Evolutionary conservation across 2,113 vertebrate species (phyloP).

Genomic region (Myotis lucifugus): DNA sequence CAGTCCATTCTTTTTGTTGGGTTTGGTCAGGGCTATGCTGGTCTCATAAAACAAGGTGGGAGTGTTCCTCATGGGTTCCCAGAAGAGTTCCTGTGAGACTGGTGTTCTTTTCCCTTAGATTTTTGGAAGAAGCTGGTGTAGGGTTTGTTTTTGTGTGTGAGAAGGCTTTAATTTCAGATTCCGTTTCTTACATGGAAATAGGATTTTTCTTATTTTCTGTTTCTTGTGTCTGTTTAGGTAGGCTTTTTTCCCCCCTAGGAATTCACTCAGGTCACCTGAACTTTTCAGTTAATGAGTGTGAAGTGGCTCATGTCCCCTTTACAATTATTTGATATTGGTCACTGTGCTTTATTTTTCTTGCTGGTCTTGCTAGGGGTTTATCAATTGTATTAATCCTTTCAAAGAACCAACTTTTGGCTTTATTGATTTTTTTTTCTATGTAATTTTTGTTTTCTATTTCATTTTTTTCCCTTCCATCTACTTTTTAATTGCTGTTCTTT

Average conservation of each 20-base stretch:
- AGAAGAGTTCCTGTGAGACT: background rate
- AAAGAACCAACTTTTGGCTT: background rate
- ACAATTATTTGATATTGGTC: background rate
- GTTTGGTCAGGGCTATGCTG: background rate
- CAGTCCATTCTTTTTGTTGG: background rate
- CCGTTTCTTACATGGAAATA: background rate
- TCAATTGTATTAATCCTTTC: background rate
- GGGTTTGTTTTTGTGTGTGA: background rate
- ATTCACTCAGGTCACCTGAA: background rate
- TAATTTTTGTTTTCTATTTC: background rate
- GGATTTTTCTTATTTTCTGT: background rate
- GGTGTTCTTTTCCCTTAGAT: background rate
- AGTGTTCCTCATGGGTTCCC: too few species aligned
- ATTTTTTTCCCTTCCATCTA: too few species aligned
- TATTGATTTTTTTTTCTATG: background rate
- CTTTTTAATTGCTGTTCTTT: background rate
- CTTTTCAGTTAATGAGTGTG: background rate
- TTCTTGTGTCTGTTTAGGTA: background rate
- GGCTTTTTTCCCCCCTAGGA: background rate
- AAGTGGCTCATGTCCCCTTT: background rate
- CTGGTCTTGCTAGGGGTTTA: background rate
- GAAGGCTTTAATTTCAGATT: conserved; percentile 12
- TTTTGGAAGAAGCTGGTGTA: background rate
- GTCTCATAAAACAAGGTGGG: background rate
- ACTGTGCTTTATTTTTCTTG: background rate